Evolutionary conservation across 1,140 invertebrate genomes (phyloP).

Genomic region (Drosophila teissieri): DNA sequence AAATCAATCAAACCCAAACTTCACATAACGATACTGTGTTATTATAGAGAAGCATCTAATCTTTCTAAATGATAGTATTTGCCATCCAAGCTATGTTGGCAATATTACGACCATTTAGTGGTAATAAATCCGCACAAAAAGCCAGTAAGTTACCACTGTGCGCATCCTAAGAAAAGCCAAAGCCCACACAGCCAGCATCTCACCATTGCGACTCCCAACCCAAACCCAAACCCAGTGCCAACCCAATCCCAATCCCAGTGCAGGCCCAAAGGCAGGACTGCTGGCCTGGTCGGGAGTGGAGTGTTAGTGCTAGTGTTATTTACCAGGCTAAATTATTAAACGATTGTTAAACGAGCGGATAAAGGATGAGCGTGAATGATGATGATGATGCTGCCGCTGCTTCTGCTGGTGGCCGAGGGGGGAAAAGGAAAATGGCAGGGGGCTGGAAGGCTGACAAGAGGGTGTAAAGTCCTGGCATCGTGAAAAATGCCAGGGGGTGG

Average conservation of each 20-base stretch:
- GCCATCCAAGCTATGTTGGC: not conserved
- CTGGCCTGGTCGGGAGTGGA: conserved; percentile 31
- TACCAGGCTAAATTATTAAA: conserved; percentile 83
- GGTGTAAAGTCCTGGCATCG: conserved; percentile 24
- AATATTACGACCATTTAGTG: not conserved
- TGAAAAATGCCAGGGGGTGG: conserved; percentile 11
- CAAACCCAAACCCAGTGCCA: too few species aligned
- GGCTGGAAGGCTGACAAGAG: conserved; percentile 3
- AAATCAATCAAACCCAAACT: too few species aligned
- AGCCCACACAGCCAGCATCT: conserved; percentile 16
- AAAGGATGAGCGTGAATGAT: conserved; percentile 82
- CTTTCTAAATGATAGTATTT: too few species aligned
- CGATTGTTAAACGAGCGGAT: conserved; percentile 83
- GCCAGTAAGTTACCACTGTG: conserved; percentile 41
- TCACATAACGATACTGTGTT: too few species aligned
- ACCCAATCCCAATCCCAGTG: conserved; percentile 1
- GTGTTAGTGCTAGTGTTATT: conserved; percentile 78
- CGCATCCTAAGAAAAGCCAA: conserved; percentile 18
- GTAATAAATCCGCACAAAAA: not conserved
- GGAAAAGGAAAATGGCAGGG: conserved; percentile 20
- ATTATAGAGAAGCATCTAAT: too few species aligned
- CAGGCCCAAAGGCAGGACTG: conserved; percentile 24
- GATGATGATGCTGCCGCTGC: conserved; percentile 58
- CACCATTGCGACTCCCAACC: conserved; percentile 4
- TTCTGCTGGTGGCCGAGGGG: conserved; percentile 30